Percentiles rank a stretch among this genome's conserved stretches.
phyloP scores from a whole-genome alignment of 2,888 invertebrate species.

The Stenodema calcarata region DNA sequence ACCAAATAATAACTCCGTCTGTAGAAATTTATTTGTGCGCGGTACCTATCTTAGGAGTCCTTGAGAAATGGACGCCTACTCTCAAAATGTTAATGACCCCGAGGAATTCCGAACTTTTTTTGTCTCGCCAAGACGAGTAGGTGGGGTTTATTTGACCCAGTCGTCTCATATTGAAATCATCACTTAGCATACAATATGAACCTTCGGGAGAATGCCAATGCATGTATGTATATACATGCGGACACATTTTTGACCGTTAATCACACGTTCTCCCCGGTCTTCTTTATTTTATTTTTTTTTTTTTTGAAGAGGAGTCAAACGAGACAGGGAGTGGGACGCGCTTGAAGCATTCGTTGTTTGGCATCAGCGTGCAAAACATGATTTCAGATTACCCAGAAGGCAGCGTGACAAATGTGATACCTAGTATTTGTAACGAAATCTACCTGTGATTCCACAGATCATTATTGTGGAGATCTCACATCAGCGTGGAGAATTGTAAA shows the following conservation, averaged over 20 bases:
- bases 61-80: slow-evolving; percentile 20
- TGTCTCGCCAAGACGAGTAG: slow-evolving; percentile 8
- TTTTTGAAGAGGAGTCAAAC: neutral
- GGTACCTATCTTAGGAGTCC: slow-evolving; percentile 1
- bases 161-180: slow-evolving; percentile 44
- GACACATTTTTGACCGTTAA: slow-evolving; percentile 12
- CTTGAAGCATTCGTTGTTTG: neutral
- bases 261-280: neutral
- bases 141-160: slow-evolving; percentile 47
- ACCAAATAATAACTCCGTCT: neutral
- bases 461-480: too few species aligned
- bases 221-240: slow-evolving; percentile 3
- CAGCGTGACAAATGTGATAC: too few species aligned
- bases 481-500: too few species aligned
- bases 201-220: slow-evolving; percentile 6
- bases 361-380: too few species aligned
- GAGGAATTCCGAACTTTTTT: neutral
- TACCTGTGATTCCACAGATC: too few species aligned
- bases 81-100: slow-evolving; percentile 18
- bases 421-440: too few species aligned
- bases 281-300: neutral
- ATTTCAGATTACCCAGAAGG: too few species aligned
- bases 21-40: neutral
- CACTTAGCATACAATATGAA: slow-evolving; percentile 47
- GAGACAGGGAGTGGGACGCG: neutral